Percentiles rank a stretch among this genome's conserved stretches.
These are phyloP conservation scores for Adelosebastes latens DNA, from an alignment of 2,797 vertebrate species.

Conservation along the genomic window DNA sequence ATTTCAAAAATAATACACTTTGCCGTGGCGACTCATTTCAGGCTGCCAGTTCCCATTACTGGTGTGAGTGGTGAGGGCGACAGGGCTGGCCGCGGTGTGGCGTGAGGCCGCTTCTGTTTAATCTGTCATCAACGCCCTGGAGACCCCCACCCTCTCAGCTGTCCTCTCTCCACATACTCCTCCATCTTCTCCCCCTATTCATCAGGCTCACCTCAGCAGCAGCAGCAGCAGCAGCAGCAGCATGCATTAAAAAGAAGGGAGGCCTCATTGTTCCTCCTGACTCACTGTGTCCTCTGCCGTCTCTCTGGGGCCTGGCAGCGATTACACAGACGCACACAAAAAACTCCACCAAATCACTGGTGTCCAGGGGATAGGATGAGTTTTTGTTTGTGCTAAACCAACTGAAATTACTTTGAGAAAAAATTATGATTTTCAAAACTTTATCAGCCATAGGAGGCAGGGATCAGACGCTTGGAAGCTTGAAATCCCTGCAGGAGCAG, in stretches of 20 bases:
- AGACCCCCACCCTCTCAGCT: conserved; percentile 87
- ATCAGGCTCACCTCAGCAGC: conserved; percentile 88
- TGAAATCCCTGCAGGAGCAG: conserved; percentile 62
- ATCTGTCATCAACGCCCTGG: conserved; percentile 96
- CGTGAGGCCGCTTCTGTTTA: conserved; percentile 94
- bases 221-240: conserved; percentile 71
- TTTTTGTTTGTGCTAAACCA: conserved; percentile 25
- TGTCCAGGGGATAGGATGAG: conserved; percentile 9
- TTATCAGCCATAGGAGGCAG: conserved; percentile 27
- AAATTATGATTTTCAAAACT: conserved; percentile 37
- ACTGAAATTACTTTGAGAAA: conserved; percentile 32
- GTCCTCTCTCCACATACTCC: conserved; percentile 55
- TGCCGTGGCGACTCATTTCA: conserved; percentile 95
- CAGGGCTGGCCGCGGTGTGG: conserved; percentile 86
- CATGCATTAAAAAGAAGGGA: conserved; percentile 83
- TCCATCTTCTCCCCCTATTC: conserved; percentile 80
- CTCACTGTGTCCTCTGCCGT: conserved; percentile 45
- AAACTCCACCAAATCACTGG: not conserved
- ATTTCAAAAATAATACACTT: conserved; percentile 99
- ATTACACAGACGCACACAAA: not conserved
- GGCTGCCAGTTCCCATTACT: conserved; percentile 97
- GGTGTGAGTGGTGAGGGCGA: conserved; percentile 92
- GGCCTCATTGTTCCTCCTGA: conserved; percentile 64
- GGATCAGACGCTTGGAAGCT: conserved; percentile 38
- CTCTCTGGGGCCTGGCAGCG: conserved; percentile 19